Evolutionary conservation across 64 coral and sea anemone genomes (phyloP).

Genomic region (Acropora yongei): DNA sequence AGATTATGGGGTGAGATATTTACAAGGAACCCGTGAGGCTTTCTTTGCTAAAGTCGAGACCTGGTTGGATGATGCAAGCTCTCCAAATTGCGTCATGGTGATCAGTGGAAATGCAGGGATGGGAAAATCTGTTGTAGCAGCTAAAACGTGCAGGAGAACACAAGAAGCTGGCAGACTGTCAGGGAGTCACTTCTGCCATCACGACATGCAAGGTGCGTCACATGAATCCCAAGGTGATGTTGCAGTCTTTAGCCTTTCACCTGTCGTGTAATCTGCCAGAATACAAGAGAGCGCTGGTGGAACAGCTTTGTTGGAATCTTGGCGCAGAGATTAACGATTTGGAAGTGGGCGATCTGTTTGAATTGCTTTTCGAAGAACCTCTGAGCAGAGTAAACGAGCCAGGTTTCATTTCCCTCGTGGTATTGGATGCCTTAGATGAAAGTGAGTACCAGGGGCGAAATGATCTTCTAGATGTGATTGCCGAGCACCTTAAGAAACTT

Average conservation of each 20-base stretch:
- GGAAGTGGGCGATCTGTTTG: conserved; percentile 63
- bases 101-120: conserved; percentile 52
- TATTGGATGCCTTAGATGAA: conserved; percentile 69
- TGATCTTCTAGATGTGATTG: conserved; percentile 35
- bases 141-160: conserved; percentile 35
- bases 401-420: conserved; percentile 1
- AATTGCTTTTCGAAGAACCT: conserved; percentile 58
- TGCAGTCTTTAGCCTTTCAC: conserved; percentile 50
- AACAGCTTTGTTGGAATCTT: conserved; percentile 40
- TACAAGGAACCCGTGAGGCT: too few species aligned
- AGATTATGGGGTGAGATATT: too few species aligned
- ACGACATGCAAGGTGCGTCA: conserved; percentile 31
- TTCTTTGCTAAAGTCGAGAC: too few species aligned
- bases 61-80: too few species aligned
- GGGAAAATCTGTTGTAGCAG: conserved; percentile 51
- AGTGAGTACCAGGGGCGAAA: conserved; percentile 29
- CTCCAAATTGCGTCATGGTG: too few species aligned
- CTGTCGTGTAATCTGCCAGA: conserved; percentile 46
- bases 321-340: conserved; percentile 14
- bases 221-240: conserved; percentile 47
- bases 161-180: conserved; percentile 23
- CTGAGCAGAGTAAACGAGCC: background rate
- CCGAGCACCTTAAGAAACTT: conserved; percentile 16
- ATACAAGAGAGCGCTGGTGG: conserved; percentile 24
- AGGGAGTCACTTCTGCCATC: conserved; percentile 59